Base-by-base conservation (phyloP, 1,140 invertebrate genomes). In the Penaeus japonicus region DNA sequence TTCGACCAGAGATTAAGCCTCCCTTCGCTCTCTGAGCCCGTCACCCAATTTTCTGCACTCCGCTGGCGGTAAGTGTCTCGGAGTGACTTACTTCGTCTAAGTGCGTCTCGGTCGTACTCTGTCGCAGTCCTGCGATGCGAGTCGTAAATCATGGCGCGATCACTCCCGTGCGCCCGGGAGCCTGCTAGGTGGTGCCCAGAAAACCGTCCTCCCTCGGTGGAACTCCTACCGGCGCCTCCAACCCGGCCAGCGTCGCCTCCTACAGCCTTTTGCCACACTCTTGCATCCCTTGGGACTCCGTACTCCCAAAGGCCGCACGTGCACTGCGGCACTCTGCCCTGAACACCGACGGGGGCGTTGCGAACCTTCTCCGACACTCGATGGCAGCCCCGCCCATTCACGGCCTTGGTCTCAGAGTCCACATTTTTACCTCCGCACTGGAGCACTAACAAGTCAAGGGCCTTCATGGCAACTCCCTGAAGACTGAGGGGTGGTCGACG, bases 401-500 rank as follows among this genome's bases (percentile, higher is more conserved):
- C 54, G 7, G 55, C n/a, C 30, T 70, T 54, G 27, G 59, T 30
- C 53, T 77, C 30, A 24, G 17, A 57, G 55, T 80, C 84, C 55
- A 53, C 84, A 20, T 59, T 39, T 47, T 86, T 86, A n/a, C 84
- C 62, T 30, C 73, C 75, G 62, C 84, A 86, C 75, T 79, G 84
- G 24, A 86, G 55, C 75, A 86, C 84, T 35, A 86, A 62, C 84
- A 86, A 55, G 84, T 86, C 84, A 79, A 86, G 84, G 30, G 84
- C 30, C 84, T 86, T 86, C 84, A 86, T 86, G 77, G 22, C 70
- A 62, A 86, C 84, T 86, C 54, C 54, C 84, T 7, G 54, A 79
- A 65, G 55, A 47, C 22, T 27, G 53, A 32, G 18, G 57, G 15
- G 27, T 4, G 27, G 59, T 54, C 30, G 22, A n/a, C 53, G 62